Percentiles rank a stretch among this genome's conserved stretches.
Evolutionary conservation across 2,113 vertebrate species (phyloP).

Genomic region (Cervus canadensis): DNA sequence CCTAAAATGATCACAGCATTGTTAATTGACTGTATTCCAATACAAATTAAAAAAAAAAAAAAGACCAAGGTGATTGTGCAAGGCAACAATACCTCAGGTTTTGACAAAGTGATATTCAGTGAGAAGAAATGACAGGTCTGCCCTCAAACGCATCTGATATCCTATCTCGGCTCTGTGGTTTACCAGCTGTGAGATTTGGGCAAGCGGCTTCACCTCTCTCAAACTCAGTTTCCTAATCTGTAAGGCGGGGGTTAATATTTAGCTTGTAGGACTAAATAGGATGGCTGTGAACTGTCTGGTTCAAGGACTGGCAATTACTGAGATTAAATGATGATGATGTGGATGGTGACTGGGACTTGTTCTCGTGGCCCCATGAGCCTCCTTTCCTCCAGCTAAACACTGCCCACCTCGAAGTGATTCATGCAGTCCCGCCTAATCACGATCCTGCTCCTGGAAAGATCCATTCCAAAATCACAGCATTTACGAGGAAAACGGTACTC

Average conservation of each 20-base stretch:
- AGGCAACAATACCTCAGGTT: neutral
- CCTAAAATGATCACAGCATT: neutral
- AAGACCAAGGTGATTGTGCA: neutral
- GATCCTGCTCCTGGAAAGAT: neutral
- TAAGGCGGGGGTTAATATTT: neutral
- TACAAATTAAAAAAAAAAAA: neutral
- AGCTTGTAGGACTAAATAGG: neutral
- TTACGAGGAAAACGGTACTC: neutral
- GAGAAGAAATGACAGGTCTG: neutral
- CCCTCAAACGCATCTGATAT: neutral
- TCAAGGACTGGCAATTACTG: neutral
- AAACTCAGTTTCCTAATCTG: neutral
- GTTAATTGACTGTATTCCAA: neutral
- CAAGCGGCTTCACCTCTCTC: neutral
- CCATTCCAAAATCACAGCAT: neutral
- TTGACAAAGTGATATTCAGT: neutral
- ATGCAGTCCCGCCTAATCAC: neutral
- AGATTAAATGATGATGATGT: neutral
- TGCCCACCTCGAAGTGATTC: neutral
- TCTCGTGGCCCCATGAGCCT: fast-evolving
- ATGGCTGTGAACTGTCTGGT: neutral
- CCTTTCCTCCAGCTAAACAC: neutral
- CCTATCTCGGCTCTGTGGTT: neutral
- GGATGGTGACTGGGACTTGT: neutral
- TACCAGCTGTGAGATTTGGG: neutral